Evolutionary conservation across 2,888 invertebrate species (phyloP), one percentile per base, ranked within the genome.

Genomic region (Calameuta idolon): DNA sequence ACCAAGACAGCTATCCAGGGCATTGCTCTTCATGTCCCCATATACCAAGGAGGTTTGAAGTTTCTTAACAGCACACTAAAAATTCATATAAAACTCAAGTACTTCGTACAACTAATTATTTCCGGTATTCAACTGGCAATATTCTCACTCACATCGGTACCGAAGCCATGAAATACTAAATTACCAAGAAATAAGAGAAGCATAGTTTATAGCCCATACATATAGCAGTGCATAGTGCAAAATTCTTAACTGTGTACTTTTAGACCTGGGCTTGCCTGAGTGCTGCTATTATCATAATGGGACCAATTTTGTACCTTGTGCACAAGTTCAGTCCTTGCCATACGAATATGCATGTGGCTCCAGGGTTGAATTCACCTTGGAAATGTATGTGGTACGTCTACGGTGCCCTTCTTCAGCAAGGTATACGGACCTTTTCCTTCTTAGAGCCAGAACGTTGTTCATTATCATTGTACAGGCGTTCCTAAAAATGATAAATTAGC

Each of bases 361-460:
- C 80, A 9, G 87, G 86, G 0, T 85, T 91, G 4, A 85, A 86
- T 15, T 87, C 91, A 5, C 92, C 92, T 76, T 93, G 92, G 92
- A 96, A 96, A 87, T 96, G 96, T 85, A 93, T 96, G 69, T 97
- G 97, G 96, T 98, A 98, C 88, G 94, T 97, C 89, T 98, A 97
- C 88, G 98, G 98, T 1, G 97, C 98, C 1, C 92, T 98, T 76
- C 92, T 98, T 69, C 98, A 98, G 87, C 98, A 98, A 95, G 98
- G 97, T 96, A 55, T 23, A 87, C 77, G 80, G 80, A 78, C 74
- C 40, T 69, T 73, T 30, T 69, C 12, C 30, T 34, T 78, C 74
- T 68, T 34, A 30, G 78, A 78, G 76, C 73, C 78, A 35, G 37
- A 69, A 69, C 76, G 33, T 68, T 55, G 23, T 23, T 78, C 34